These are phyloP conservation scores for Passerculus sandwichensis DNA, from an alignment of 2,797 vertebrate species.

Conservation along the genomic window DNA sequence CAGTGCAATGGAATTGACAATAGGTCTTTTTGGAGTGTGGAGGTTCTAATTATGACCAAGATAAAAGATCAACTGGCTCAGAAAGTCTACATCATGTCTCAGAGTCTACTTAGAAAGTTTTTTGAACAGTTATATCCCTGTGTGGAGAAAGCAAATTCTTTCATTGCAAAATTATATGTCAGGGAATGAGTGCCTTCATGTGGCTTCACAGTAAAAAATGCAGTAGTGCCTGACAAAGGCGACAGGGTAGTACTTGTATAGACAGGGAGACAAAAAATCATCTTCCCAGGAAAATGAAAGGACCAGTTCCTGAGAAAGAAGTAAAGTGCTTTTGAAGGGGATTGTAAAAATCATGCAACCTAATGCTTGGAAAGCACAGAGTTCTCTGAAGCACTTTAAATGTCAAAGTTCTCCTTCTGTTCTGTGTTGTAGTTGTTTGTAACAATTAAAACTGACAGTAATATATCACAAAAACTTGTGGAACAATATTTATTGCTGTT, in stretches of 20 bases:
- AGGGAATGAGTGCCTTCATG: not conserved
- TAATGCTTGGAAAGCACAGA: not conserved
- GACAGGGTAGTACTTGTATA: not conserved
- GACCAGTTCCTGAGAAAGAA: not conserved
- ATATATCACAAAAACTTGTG: slow-evolving; percentile 35
- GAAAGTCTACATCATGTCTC: not conserved
- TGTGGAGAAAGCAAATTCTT: not conserved
- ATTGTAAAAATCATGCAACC: not conserved
- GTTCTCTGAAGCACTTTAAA: not conserved
- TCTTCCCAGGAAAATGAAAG: not conserved
- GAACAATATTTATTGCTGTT: slow-evolving; percentile 48
- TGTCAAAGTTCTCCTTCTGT: not conserved
- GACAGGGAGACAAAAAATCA: not conserved
- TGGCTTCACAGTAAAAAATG: not conserved
- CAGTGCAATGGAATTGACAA: not conserved
- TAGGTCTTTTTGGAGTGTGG: not conserved
- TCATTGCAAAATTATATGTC: not conserved
- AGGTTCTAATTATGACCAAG: not conserved
- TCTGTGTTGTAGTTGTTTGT: not conserved
- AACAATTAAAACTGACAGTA: slow-evolving; percentile 64
- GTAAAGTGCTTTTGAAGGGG: not conserved
- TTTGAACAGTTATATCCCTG: not conserved
- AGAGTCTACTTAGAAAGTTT: not conserved
- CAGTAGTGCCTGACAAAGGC: not conserved
- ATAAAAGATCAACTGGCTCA: not conserved